Evolutionary conservation across 1,140 invertebrate species (phyloP).

Genomic region (Bombus breviceps): DNA sequence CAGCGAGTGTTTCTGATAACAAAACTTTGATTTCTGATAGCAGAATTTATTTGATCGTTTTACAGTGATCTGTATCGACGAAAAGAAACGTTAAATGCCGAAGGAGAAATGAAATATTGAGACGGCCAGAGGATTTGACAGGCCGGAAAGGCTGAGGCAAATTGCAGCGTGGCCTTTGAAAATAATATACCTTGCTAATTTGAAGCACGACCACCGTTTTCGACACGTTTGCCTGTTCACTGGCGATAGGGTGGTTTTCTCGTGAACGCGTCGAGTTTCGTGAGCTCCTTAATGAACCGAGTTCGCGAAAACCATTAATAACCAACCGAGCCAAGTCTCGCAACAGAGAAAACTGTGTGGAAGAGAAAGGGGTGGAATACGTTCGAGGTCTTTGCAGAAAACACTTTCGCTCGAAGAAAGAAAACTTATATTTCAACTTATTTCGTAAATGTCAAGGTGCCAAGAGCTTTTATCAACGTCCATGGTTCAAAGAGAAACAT

Average conservation of each 20-base stretch:
- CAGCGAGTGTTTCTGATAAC: background rate
- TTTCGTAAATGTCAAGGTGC: background rate
- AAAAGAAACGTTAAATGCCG: background rate
- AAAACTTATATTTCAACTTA: constrained; percentile 1
- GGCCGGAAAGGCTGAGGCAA: background rate
- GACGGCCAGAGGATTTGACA: background rate
- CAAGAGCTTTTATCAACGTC: background rate
- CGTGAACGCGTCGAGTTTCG: constrained; percentile 73
- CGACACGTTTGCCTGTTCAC: constrained; percentile 34
- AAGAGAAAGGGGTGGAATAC: constrained; percentile 26
- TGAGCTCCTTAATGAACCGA: constrained; percentile 78
- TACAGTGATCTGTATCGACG: background rate
- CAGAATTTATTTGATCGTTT: background rate
- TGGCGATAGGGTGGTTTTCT: constrained; percentile 53
- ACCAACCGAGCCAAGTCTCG: constrained; percentile 67
- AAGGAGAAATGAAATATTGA: background rate
- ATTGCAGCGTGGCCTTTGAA: constrained; percentile 11
- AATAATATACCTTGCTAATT: constrained; percentile 76
- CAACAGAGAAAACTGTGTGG: constrained; percentile 45
- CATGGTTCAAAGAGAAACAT: background rate
- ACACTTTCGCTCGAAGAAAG: constrained; percentile 16
- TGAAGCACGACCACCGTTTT: constrained; percentile 46
- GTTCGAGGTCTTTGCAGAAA: background rate
- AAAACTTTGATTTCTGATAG: background rate
- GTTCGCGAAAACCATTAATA: constrained; percentile 80